Conservation (phyloP, 1,140 invertebrate genomes). For the Solenopsis invicta region DNA sequence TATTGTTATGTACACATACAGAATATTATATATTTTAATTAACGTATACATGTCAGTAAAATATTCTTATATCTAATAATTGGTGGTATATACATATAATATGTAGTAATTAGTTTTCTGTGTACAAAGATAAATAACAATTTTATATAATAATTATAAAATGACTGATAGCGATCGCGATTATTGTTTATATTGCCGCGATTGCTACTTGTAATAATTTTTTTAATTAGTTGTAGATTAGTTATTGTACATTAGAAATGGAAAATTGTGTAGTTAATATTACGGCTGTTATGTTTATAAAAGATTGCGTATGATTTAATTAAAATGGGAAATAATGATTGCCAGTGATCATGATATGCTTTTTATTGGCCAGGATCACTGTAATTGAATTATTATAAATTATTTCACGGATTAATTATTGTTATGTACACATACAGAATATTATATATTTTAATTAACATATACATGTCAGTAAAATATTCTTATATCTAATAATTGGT, state of each 20-base stretch:
- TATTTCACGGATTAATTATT: not conserved
- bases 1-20: no score
- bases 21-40: no score
- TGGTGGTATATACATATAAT: not conserved
- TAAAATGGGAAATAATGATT: not conserved
- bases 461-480: not conserved
- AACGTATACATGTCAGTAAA: not conserved
- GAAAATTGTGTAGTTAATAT: not conserved
- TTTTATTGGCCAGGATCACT: not conserved
- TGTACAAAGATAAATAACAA: no score
- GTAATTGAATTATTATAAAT: slow-evolving; percentile 9
- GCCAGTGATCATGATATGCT: not conserved
- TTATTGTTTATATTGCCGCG: no score
- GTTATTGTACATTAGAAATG: no score
- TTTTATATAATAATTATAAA: no score
- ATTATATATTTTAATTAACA: no score
- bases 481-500: not conserved
- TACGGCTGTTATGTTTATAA: not conserved
- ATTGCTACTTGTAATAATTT: no score
- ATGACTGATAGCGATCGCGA: no score
- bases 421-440: no score
- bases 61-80: not conserved
- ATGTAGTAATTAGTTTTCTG: no score
- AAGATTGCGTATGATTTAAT: not conserved
- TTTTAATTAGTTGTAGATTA: no score